These are phyloP conservation scores for Cyphomyrus plagiostoma DNA, from an alignment of 2,113 vertebrate species.

Conservation along the genomic window DNA sequence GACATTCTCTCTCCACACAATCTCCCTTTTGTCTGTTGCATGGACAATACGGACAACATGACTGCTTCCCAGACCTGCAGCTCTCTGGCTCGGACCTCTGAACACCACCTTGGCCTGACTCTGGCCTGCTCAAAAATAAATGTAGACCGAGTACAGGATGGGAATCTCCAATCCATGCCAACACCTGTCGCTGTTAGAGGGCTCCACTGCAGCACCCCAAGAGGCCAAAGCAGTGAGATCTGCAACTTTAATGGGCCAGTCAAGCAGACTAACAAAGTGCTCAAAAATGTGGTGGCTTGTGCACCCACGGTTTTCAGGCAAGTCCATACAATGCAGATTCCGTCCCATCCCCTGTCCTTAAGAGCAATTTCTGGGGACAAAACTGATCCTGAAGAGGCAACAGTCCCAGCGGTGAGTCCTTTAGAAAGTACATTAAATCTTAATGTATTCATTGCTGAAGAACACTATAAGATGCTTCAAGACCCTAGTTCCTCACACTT, in stretches of 20 bases:
- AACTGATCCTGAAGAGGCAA: neutral
- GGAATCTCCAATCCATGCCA: neutral
- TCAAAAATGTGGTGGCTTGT: neutral
- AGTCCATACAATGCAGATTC: neutral
- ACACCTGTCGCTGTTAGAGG: slow-evolving; percentile 2
- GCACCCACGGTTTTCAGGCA: neutral
- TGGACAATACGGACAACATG: neutral
- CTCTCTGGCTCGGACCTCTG: neutral
- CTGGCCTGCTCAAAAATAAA: neutral
- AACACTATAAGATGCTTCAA: neutral
- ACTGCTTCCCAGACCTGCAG: neutral
- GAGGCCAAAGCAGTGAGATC: neutral
- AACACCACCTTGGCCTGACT: neutral
- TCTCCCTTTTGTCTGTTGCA: neutral
- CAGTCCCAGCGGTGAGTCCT: neutral
- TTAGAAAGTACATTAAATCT: neutral
- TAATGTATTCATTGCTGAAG: neutral
- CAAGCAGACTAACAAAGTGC: neutral
- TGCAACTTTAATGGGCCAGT: neutral
- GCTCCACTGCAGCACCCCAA: neutral
- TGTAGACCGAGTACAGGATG: neutral
- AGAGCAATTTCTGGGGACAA: neutral
- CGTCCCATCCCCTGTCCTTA: neutral
- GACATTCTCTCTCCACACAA: no score
- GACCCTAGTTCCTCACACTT: neutral